These are phyloP conservation scores for Leptarthrus brevirostris DNA, from an alignment of 2,888 invertebrate species.

Conservation along the genomic window DNA sequence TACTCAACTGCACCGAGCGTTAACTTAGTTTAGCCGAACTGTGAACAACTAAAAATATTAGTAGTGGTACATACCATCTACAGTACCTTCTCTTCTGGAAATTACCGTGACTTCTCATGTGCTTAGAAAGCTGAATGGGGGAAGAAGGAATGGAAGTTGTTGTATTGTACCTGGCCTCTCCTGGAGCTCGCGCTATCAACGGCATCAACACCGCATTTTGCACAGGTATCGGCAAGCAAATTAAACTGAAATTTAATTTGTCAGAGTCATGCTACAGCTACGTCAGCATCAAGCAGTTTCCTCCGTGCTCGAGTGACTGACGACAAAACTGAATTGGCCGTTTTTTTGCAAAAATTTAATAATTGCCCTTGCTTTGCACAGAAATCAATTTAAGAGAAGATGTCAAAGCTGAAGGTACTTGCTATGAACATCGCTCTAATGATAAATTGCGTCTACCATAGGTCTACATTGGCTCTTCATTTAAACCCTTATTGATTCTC, in stretches of 20 bases:
- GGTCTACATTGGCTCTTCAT: no score
- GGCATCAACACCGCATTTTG: slow-evolving; percentile 32
- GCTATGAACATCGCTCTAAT: no score
- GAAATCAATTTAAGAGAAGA: slow-evolving; percentile 40
- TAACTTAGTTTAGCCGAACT: not conserved
- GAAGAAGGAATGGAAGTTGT: slow-evolving; percentile 7
- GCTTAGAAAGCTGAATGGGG: not conserved
- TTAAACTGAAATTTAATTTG: slow-evolving; percentile 47
- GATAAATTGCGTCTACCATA: no score
- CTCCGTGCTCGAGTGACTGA: slow-evolving; percentile 32
- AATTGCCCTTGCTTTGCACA: slow-evolving; percentile 38
- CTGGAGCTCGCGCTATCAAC: not conserved
- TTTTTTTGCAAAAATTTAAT: slow-evolving; percentile 28
- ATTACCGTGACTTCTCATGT: slow-evolving; percentile 16
- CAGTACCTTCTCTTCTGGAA: no score
- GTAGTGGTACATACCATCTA: no score
- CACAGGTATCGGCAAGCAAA: slow-evolving; percentile 14
- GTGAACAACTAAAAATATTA: no score
- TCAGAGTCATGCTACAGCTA: slow-evolving; percentile 39
- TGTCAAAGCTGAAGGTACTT: slow-evolving; percentile 7
- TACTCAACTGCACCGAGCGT: slow-evolving; percentile 36
- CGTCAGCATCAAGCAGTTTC: slow-evolving; percentile 6
- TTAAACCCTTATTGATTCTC: no score
- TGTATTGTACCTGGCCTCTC: not conserved
- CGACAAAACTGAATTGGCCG: slow-evolving; percentile 44